phyloP scores from a whole-genome alignment of 2,797 vertebrate species.

The Pachyuromys duprasi region DNA sequence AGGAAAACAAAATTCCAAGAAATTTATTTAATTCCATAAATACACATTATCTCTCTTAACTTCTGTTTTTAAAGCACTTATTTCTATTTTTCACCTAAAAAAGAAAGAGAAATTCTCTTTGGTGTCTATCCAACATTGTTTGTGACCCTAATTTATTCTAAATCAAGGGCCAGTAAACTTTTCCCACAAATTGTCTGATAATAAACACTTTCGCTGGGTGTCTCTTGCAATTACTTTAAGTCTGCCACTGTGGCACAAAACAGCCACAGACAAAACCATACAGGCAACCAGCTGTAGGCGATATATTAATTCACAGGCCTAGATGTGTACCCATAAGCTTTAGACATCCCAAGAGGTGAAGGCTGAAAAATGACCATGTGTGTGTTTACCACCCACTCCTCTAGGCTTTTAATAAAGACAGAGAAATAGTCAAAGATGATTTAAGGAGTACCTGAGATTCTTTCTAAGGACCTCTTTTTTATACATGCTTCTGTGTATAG shows the following conservation, averaged over 20 bases:
- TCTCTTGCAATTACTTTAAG: not conserved
- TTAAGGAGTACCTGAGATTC: not conserved
- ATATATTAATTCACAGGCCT: not conserved
- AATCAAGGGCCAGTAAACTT: not conserved
- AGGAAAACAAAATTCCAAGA: not conserved
- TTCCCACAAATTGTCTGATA: not conserved
- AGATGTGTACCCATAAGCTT: not conserved
- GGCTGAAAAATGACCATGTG: not conserved
- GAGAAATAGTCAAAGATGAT: not conserved
- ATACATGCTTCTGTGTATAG: no score
- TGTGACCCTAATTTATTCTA: slow-evolving; percentile 4
- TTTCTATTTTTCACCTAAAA: not conserved
- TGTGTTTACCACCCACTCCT: not conserved
- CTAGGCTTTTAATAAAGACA: not conserved
- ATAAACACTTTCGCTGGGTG: not conserved
- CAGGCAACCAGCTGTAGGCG: not conserved
- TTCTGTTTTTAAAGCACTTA: not conserved
- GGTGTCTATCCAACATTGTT: not conserved
- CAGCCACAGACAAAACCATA: not conserved
- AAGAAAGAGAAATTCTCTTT: slow-evolving; percentile 23
- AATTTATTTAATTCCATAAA: not conserved
- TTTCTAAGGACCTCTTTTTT: not conserved
- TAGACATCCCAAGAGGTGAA: slow-evolving; percentile 1
- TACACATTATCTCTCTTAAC: not conserved
- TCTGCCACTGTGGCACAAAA: not conserved